Evolutionary conservation across 2,113 vertebrate species (phyloP).

Genomic region (Candoia aspera): DNA sequence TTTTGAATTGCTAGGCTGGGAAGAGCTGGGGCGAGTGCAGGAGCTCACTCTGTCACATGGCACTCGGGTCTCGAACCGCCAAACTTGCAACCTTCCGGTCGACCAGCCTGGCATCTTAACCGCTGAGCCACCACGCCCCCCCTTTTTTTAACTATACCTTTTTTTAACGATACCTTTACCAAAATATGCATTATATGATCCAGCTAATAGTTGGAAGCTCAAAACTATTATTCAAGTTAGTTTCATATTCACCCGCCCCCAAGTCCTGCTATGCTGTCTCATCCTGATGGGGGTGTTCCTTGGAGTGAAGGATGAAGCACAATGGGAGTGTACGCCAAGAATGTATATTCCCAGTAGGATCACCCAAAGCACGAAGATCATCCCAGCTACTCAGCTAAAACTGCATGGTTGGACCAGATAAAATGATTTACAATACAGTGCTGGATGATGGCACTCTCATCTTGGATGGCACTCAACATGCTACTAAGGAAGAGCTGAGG

Average conservation of each 20-base stretch:
- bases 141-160: too few relatives aligned
- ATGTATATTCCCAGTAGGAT: not conserved
- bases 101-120: too few relatives aligned
- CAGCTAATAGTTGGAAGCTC: not conserved
- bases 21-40: too few relatives aligned
- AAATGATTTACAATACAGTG: not conserved
- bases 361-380: not conserved
- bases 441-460: not conserved
- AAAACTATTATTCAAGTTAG: not conserved
- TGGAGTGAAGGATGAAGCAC: not conserved
- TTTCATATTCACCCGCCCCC: not conserved
- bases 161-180: too few relatives aligned
- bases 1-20: too few relatives aligned
- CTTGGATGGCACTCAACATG: not conserved
- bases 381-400: not conserved
- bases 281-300: not conserved
- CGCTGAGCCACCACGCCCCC: too few relatives aligned
- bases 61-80: too few relatives aligned
- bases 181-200: not conserved
- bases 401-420: not conserved
- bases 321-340: not conserved
- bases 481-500: not conserved
- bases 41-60: too few relatives aligned
- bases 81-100: too few relatives aligned
- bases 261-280: not conserved